Base-by-base conservation (phyloP, 2,888 invertebrate genomes). In the Troides oblongomaculatus region DNA sequence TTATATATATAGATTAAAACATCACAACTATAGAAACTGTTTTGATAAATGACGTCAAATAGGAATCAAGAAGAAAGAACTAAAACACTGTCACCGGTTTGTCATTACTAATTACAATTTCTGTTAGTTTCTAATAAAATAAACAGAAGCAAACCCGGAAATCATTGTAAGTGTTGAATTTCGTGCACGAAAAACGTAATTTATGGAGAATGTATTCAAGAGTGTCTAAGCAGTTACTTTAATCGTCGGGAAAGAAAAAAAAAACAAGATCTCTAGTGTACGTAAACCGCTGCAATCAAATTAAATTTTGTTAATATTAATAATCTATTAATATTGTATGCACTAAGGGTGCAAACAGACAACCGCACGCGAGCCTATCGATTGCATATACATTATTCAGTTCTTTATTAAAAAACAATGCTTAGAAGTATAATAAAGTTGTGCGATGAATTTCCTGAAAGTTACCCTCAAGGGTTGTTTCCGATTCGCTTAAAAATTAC, bases 61-160 rank as follows among this genome's bases (percentile, higher is more conserved):
- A 43, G 58, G 36, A 12, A 53, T 53, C 10, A 21, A 64, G 36
- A 61, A 61, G 61, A 61, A 39, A 61, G 61, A 61, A 61, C 39
- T 61, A 61, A 61, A 61, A 61, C 7, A 61, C 18, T 39, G 61
- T 39, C 61, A 53, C 17, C 17, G 18, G 17, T n/a, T 21, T 53
- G 53, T 53, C 53, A 53, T 53, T 53, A 53, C 18, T n/a, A 53
- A 53, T 53, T 18, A 53, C 6, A 14, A 53, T 18, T 53, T 53
- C 14, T 53, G 1, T 10, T 5, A 39, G 10, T 8, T 39, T 39
- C 39, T 10, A 10, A 39, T 39, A 39, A 39, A 39, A 39, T 39
- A 39, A 39, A 39, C 39, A 39, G 39, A 10, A 39, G 39, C 39
- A 53, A 18, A 50, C 50, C 8, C 18, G 50, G 18, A 50, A 50